Base-by-base conservation (phyloP, 2,113 vertebrate genomes). In the Scomber scombrus region DNA sequence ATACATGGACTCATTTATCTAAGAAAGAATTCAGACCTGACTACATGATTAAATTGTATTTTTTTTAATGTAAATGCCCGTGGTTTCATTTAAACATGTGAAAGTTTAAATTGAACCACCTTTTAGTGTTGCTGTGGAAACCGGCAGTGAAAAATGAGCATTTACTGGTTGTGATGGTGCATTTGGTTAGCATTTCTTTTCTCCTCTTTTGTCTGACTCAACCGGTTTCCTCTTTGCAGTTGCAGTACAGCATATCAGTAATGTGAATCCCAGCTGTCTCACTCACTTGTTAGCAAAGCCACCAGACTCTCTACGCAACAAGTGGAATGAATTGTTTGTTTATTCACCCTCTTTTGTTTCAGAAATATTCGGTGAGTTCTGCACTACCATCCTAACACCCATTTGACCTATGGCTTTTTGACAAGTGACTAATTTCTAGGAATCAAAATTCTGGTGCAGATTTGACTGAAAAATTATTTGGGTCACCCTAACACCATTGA, bases 241-340 rank as follows among this genome's bases (percentile, higher is more conserved):
- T 18, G 26, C 63, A 74, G 6, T 69, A 14, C 7, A 40, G 34
- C 8, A 40, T 72, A 71, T 75, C 23, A 51, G 52, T 67, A 34
- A 81, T 68, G 50, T 56, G 34, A 75, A 69, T 80, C 81, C 68
- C 71, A 80, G 64, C 84, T 77, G 78, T 54, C 16, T 29, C 11
- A 45, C 52, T 81, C 11, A 46, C 80, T 70, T 65, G 43, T 67
- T 70, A 70, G 73, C 60, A 69, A 70, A 63, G 50, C 26, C 57
- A 45, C 46, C 1, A 29, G 52, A n/a, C 11, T 15, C 47, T 49
- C 4, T 1, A 15, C 9, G 47, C 61, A 75, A 65, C 64, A 66
- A 79, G 62, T 57, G 65, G 9, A 21, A 19, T 29, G 9, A 71
- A 57, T 55, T 15, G n/a, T 57, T 29, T 40, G 57, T 18, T 21